Evolutionary conservation across 2,888 invertebrate genomes (phyloP).

Genomic region (Strigamia maritima): DNA sequence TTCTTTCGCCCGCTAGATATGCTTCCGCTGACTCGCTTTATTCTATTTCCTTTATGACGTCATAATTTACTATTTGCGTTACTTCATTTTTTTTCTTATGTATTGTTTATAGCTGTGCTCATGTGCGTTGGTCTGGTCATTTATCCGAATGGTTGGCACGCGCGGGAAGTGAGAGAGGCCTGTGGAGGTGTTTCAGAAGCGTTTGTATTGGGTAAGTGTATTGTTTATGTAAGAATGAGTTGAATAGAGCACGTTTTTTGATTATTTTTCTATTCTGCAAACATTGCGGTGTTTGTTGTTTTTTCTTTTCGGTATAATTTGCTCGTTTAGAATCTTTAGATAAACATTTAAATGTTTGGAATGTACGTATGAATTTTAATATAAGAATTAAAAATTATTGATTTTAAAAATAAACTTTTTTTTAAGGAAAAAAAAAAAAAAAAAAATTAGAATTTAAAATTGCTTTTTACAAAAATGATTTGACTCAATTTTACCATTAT

Average conservation of each 20-base stretch:
- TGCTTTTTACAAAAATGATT: neutral
- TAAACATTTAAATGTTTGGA: no score
- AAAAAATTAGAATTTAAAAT: neutral
- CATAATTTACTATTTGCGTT: conserved; percentile 7
- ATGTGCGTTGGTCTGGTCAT: conserved; percentile 60
- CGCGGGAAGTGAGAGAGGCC: conserved; percentile 62
- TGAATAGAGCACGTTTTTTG: conserved; percentile 1
- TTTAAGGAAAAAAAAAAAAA: neutral
- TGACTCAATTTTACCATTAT: conserved; percentile 14
- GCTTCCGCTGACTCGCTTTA: conserved; percentile 17
- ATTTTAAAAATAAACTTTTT: neutral
- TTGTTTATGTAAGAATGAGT: neutral
- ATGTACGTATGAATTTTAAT: no score
- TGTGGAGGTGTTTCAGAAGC: conserved; percentile 61
- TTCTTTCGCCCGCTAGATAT: conserved; percentile 3
- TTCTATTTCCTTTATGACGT: conserved; percentile 18
- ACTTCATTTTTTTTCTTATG: conserved; percentile 37
- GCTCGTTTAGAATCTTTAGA: no score
- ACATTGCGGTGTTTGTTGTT: neutral
- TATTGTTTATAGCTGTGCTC: conserved; percentile 57
- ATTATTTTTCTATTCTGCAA: neutral
- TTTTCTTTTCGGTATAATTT: no score
- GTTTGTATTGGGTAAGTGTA: conserved; percentile 60
- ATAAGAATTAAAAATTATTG: neutral
- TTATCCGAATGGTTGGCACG: conserved; percentile 65